A percentile compares a stretch with the other conserved stretches of the same genome.
phyloP scores from a whole-genome alignment of 64 coral and sea anemone species.

The Montipora capricornis region DNA sequence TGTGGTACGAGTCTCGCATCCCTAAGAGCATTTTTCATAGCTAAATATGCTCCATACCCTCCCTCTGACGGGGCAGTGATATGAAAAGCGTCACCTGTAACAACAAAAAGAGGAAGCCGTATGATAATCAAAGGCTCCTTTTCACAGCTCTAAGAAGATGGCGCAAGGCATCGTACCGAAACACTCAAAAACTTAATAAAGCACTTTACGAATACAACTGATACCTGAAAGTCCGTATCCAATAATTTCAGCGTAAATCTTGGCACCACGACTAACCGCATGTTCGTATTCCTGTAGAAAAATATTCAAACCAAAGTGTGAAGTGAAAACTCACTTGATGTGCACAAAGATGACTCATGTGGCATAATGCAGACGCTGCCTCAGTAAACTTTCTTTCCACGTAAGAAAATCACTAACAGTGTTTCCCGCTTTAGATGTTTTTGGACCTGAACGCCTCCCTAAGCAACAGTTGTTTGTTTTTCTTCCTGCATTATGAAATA shows the following conservation, averaged over 20 bases:
- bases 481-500: too few species aligned
- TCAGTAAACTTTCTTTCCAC: too few species aligned
- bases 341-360: too few species aligned
- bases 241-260: conserved; percentile 87
- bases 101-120: neutral
- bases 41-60: conserved; percentile 81
- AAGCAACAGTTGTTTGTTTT: too few species aligned
- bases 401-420: too few species aligned
- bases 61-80: conserved; percentile 88
- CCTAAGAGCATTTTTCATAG: conserved; percentile 83
- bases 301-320: neutral
- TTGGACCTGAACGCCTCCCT: too few species aligned
- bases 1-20: conserved; percentile 62
- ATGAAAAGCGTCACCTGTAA: conserved; percentile 90
- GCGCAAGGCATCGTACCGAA: neutral
- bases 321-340: too few species aligned
- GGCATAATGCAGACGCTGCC: too few species aligned
- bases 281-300: conserved; percentile 79
- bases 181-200: neutral
- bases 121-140: neutral
- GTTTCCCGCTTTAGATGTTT: too few species aligned
- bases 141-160: neutral
- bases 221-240: conserved; percentile 97
- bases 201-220: neutral
- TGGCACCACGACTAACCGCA: conserved; percentile 73